Evolutionary conservation across 2,113 vertebrate genomes (phyloP), one percentile per base, ranked within the genome.

Genomic region (Lagopus muta): DNA sequence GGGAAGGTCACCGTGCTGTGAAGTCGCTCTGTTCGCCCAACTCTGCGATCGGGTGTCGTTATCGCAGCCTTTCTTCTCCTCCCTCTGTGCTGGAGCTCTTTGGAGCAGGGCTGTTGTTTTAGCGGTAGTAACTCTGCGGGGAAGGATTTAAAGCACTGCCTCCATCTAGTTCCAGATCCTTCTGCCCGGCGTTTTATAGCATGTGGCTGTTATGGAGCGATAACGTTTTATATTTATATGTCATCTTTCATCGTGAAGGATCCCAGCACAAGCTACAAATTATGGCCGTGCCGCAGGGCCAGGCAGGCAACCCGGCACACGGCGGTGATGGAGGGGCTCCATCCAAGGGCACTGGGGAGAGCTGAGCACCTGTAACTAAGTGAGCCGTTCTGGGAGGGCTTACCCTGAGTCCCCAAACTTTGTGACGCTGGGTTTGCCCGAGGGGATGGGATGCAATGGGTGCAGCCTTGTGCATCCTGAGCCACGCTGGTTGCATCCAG

Each of bases 171-270:
- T 96, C 93, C 96, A 95, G 96, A 93, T 94, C 89, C 95, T 96
- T 96, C 94, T 95, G 95, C 94, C 88, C 19, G 19, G 81, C 73
- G 30, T 94, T 96, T 96, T 96, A 96, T 96, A 90, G 96, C 96
- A 92, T 95, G 96, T 96, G 95, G 96, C 96, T 96, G 95, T 96
- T 96, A 93, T n/a, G 90, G 86, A 96, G 95, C 66, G 95, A 96
- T 96, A 96, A 96, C 90, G 62, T 94, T 96, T 96, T 96, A 96
- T 96, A 93, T 93, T 96, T 96, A 71, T 95, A 75, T 96, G 92
- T 95, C 96, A 96, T 96, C 93, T 96, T 93, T 94, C 95, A 88
- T 84, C n/a, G 22, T 83, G 95, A 96, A 96, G 95, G 93, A 93
- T 90, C 80, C 77, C 86, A 1, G 86, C 90, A n/a, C 83, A 57